Percentiles rank a stretch among this genome's conserved stretches.
Evolutionary conservation across 2,888 invertebrate species (phyloP).

Genomic region (Drosophila rubida): DNA sequence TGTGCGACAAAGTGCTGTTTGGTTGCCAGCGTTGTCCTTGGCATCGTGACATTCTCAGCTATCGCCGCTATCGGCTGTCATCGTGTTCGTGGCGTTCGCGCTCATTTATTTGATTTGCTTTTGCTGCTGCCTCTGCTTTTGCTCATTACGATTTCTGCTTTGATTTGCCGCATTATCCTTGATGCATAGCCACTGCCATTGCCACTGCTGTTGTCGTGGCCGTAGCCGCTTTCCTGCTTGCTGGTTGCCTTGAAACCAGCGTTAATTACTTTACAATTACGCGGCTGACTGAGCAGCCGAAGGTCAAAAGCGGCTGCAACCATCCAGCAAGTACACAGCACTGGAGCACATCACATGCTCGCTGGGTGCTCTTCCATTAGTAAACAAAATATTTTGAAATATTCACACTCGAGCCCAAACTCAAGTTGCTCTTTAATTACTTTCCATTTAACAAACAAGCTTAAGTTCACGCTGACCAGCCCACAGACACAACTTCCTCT

Average conservation of each 20-base stretch:
- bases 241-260: slow-evolving; percentile 34
- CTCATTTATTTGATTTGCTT: slow-evolving; percentile 56
- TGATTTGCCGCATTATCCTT: slow-evolving; percentile 62
- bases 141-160: slow-evolving; percentile 32
- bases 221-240: background rate
- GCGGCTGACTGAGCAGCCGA: slow-evolving; percentile 28
- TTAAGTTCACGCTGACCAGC: too few relatives aligned
- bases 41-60: slow-evolving; percentile 30
- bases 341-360: background rate
- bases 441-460: background rate
- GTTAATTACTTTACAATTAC: slow-evolving; percentile 57
- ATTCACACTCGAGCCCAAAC: background rate
- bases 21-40: slow-evolving; percentile 43
- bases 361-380: background rate
- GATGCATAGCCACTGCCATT: slow-evolving; percentile 20
- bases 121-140: slow-evolving; percentile 29
- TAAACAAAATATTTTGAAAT: background rate
- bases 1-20: slow-evolving; percentile 35
- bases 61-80: slow-evolving; percentile 16
- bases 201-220: slow-evolving; percentile 4
- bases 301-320: slow-evolving; percentile 19
- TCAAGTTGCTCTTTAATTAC: background rate
- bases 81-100: slow-evolving; percentile 4
- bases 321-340: background rate
- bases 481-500: too few relatives aligned